Base-by-base conservation (phyloP, 2,797 vertebrate genomes). In the Loris lydekkerianus region DNA sequence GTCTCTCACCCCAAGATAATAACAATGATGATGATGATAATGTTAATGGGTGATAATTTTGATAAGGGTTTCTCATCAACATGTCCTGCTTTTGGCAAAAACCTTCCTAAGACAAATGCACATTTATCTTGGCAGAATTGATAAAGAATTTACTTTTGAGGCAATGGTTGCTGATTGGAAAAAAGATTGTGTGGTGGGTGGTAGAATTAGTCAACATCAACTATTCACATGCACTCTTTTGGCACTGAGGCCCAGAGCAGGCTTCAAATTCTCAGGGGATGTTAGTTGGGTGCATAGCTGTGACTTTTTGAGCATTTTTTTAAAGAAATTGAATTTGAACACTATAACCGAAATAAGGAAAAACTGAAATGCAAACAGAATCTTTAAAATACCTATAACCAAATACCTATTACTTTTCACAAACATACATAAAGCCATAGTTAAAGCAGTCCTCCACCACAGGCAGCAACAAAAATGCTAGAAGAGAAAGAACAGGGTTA, bases 281-380 rank as follows among this genome's bases (percentile, higher is more conserved):
- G 7, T 29, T 88, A 58, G 27, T 21, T 77, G 18, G 61, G 5
- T 15, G 15, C 20, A 4, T 37, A 63, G 4, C 53, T 94, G 0
- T n/a, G 37, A 94, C 27, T 53, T 78, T 81, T 43, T 7, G 40
- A 72, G 7, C 5, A 27, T 65, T 91, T 87, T 37, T 83, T 80
- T 14, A 92, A 95, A 80, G 29, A 82, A 94, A 61, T 5, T 93
- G 14, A 67, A 89, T 40, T 65, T 93, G 95, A 87, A 23, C 20
- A 65, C 49, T 60, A 5, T 81, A 15, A 89, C 18, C 29, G 5
- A 96, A 82, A 93, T 73, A 43, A 69, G 31, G 84, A 89, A 58
- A 77, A 85, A 90, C 6, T 49, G 37, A 81, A 92, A 92, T 60
- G 23, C 58, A 83, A 94, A 87, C 10, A 65, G 17, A 83, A 31